A percentile compares a stretch with the other conserved stretches of the same genome.
These are phyloP conservation scores for Eueremaeus valkanovi DNA, from an alignment of 2,888 invertebrate species.

Conservation along the genomic window DNA sequence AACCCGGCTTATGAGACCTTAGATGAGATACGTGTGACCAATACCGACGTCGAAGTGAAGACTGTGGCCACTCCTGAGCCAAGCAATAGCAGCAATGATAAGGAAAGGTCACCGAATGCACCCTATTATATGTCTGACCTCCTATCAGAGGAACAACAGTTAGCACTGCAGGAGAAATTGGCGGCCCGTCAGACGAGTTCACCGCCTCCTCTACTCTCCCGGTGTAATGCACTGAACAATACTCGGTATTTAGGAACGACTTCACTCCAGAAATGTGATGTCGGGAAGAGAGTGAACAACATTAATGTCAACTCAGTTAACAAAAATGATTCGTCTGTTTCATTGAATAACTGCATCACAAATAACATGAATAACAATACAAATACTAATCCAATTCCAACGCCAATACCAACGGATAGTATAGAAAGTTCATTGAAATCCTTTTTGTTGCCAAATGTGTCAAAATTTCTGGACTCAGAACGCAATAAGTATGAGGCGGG, in stretches of 20 bases:
- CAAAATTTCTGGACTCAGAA: constrained; percentile 45
- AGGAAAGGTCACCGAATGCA: constrained; percentile 50
- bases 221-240: constrained; percentile 44
- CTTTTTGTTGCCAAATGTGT: constrained; percentile 42
- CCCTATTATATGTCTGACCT: constrained; percentile 83
- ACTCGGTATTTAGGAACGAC: constrained; percentile 44
- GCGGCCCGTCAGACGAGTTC: constrained; percentile 41
- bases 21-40: not conserved
- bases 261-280: constrained; percentile 44
- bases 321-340: constrained; percentile 14
- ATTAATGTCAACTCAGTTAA: constrained; percentile 39
- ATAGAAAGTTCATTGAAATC: constrained; percentile 36
- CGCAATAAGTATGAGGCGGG: constrained; percentile 46
- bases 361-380: constrained; percentile 1
- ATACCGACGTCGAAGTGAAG: not conserved
- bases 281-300: constrained; percentile 48
- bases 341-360: constrained; percentile 30
- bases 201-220: constrained; percentile 42
- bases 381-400: not conserved
- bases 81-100: not conserved
- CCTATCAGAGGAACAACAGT: constrained; percentile 49
- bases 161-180: constrained; percentile 39
- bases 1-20: constrained; percentile 36
- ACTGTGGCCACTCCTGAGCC: not conserved
- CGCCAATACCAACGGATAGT: not conserved